phyloP scores from a whole-genome alignment of 1,140 invertebrate species.

The Nebria ingens region DNA sequence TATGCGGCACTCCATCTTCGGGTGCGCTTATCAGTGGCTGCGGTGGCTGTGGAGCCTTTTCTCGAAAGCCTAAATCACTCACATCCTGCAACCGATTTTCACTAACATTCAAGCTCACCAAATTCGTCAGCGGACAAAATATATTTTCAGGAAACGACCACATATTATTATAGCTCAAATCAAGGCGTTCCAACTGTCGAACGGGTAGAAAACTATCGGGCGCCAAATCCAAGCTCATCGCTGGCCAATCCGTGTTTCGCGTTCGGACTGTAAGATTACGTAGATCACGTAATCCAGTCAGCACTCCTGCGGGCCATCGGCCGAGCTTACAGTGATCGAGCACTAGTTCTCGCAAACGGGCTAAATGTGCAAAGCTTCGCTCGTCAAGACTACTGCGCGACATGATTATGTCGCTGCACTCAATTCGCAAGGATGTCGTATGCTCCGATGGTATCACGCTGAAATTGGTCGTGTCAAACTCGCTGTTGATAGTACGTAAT shows the following conservation, averaged over 20 bases:
- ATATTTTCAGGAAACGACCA: conserved; percentile 75
- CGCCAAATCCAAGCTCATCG: conserved; percentile 65
- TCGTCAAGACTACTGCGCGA: conserved; percentile 62
- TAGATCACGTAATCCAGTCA: conserved; percentile 63
- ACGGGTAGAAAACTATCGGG: conserved; percentile 59
- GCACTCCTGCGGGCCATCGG: conserved; percentile 59
- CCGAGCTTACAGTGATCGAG: conserved; percentile 78
- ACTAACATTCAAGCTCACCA: conserved; percentile 69
- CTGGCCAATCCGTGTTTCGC: conserved; percentile 65
- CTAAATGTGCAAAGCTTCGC: conserved; percentile 67
- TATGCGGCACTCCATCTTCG: conserved; percentile 34
- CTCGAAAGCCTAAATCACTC: conserved; percentile 64
- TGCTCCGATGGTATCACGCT: conserved; percentile 75
- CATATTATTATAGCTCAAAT: conserved; percentile 80
- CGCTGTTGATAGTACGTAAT: conserved; percentile 66
- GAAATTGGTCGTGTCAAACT: conserved; percentile 78
- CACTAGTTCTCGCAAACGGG: conserved; percentile 62
- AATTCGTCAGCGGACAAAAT: conserved; percentile 69
- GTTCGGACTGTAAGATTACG: conserved; percentile 72
- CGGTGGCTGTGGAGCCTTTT: conserved; percentile 41
- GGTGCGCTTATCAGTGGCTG: conserved; percentile 52
- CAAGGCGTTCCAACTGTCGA: conserved; percentile 65
- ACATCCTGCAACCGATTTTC: conserved; percentile 77
- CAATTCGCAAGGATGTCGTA: conserved; percentile 65
- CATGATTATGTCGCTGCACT: conserved; percentile 65